Evolutionary conservation across 1,140 invertebrate genomes (phyloP), one percentile per base, ranked within the genome.

Genomic region (Lutraria rhynchaena): DNA sequence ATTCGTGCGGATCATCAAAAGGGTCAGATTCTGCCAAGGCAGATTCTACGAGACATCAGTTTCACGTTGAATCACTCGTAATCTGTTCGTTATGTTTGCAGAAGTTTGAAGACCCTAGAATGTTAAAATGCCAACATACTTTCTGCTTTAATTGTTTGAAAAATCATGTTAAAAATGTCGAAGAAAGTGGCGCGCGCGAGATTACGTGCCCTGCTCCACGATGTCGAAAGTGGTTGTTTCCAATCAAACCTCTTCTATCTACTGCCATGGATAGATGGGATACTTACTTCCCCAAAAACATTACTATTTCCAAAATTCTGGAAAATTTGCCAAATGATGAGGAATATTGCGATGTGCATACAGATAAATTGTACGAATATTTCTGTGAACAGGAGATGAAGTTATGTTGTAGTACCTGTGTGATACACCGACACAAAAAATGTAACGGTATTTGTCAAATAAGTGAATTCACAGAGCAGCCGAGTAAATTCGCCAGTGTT

Each of bases 81-180:
- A n/a, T 74, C 7, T 87, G 80, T 58, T 37, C 73, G 3, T 55
- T 86, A n/a, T 86, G 85, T 65, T 27, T 60, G 41, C 57, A 83
- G 9, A 51, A 65, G 15, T 86, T 35, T 33, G 61, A 15, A 19
- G 67, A 82, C 27, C 82, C 82, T 24, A 49, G 77, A 46, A 53
- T 81, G 44, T 65, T 86, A 24, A 35, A 69, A 27, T 86, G 85
- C 35, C 76, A 76, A 58, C 85, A 86, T 37, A 83, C 85, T 15
- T 86, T 78, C 58, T 86, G 85, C 61, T 61, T 67, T 11, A 31
- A 51, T 0, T 86, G 85, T 74, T 27, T 85, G 31, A 49, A 81
- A 60, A 33, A 57, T 33, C 74, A 76, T 22, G 27, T 83, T 13
- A 24, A 58, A 60, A 37, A 1, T 2, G 24, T 35, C 4, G 19